Evolutionary conservation across 2,797 vertebrate genomes (phyloP).

Genomic region (Jordanella pulchra): DNA sequence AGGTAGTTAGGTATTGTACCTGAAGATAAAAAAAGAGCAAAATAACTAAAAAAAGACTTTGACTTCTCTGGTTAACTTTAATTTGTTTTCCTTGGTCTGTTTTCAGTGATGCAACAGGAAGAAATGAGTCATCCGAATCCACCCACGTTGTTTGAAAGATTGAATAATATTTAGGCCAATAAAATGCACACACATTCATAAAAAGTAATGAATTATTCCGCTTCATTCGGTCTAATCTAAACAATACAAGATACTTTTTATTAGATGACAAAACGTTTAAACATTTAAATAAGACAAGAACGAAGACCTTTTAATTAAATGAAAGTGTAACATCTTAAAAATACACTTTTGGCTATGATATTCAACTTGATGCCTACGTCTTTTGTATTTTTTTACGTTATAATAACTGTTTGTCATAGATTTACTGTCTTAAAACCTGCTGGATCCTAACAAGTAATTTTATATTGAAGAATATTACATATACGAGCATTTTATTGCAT

Average conservation of each 20-base stretch:
- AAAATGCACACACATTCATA: neutral
- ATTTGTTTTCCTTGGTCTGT: neutral
- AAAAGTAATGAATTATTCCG: neutral
- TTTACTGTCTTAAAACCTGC: neutral
- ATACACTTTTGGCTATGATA: neutral
- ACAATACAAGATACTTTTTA: neutral
- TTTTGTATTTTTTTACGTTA: neutral
- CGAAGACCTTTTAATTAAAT: neutral
- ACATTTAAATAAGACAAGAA: too few relatives aligned
- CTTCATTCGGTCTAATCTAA: neutral
- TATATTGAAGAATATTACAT: neutral
- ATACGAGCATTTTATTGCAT: neutral
- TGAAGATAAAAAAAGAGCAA: neutral
- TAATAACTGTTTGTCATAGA: neutral
- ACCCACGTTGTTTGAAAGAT: neutral
- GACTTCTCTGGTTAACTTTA: neutral
- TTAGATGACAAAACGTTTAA: neutral
- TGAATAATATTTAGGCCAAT: neutral
- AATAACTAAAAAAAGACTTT: neutral
- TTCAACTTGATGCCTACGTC: neutral
- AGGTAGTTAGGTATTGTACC: neutral
- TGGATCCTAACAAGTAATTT: neutral
- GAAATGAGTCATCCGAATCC: neutral
- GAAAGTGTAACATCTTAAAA: neutral
- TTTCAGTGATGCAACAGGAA: neutral